These are phyloP conservation scores for Caenorhabditis sulstoni DNA, from an alignment of 2,888 invertebrate genomes.

Conservation along the genomic window DNA sequence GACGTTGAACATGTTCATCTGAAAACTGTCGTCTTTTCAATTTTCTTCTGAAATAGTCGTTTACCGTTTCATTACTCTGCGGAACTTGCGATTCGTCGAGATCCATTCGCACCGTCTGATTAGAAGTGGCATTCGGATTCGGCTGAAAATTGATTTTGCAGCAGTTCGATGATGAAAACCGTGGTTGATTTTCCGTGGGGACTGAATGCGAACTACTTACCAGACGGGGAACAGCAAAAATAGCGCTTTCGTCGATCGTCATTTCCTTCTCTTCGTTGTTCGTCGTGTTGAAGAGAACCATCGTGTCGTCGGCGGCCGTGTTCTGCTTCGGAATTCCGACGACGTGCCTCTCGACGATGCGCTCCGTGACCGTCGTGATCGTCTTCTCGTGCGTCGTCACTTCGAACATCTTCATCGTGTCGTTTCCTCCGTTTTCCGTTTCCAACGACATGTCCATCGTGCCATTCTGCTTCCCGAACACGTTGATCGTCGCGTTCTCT, in stretches of 20 bases:
- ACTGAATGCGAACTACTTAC: too few relatives aligned
- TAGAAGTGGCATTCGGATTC: background rate
- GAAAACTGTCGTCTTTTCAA: background rate
- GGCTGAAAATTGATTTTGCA: background rate
- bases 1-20: slow-evolving; percentile 14
- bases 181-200: background rate
- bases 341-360: background rate
- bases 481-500: background rate
- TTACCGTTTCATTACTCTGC: slow-evolving; percentile 12
- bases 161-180: too few relatives aligned
- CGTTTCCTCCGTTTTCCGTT: background rate
- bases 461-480: slow-evolving; percentile 3
- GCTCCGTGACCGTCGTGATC: background rate
- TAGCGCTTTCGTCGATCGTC: slow-evolving; percentile 3
- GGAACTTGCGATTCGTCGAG: background rate
- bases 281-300: slow-evolving; percentile 22
- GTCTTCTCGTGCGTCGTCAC: slow-evolving; percentile 1
- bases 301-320: slow-evolving; percentile 5
- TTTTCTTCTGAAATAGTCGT: background rate
- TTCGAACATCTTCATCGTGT: slow-evolving; percentile 14
- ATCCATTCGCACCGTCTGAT: slow-evolving; percentile 4
- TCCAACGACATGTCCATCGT: slow-evolving; percentile 44
- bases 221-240: background rate
- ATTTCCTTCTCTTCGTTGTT: slow-evolving; percentile 18
- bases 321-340: background rate